Conservation (phyloP, 1,140 invertebrate genomes). For the Bombus sylvicola region DNA sequence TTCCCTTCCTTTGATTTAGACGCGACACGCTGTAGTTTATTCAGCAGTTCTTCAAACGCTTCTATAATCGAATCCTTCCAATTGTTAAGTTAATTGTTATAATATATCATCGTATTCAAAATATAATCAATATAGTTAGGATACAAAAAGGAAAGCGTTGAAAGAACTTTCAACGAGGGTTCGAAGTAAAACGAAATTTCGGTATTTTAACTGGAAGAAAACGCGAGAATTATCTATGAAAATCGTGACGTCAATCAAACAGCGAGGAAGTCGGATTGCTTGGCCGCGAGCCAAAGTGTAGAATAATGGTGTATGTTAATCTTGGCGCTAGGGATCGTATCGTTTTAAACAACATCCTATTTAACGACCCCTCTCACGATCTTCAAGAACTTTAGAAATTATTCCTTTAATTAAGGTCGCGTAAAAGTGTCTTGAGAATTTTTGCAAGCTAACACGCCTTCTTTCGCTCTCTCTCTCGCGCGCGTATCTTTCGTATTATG, state of each 20-base stretch:
- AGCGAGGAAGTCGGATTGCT: conserved; percentile 41
- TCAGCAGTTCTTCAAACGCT: background rate
- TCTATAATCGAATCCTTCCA: background rate
- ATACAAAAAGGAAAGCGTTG: rapidly evolving
- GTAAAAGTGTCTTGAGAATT: background rate
- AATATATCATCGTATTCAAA: too few species aligned
- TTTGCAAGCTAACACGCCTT: background rate
- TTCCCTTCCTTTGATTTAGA: too few species aligned
- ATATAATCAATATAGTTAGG: too few species aligned
- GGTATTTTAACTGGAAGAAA: background rate
- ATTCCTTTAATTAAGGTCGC: background rate
- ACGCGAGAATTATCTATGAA: conserved; percentile 33
- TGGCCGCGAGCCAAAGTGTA: conserved; percentile 62
- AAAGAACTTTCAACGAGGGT: too few species aligned
- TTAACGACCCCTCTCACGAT: conserved; percentile 44
- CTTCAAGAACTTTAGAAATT: background rate
- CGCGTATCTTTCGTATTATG: background rate
- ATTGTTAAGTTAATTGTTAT: background rate
- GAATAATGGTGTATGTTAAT: conserved; percentile 66
- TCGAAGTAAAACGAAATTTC: background rate
- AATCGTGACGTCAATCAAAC: conserved; percentile 60
- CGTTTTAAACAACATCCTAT: conserved; percentile 62
- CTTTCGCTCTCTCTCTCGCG: too few species aligned
- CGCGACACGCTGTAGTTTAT: background rate
- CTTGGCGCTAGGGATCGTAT: conserved; percentile 57